These are phyloP conservation scores for rat (Rattus norvegicus) DNA, from an alignment of 2,113 vertebrate species.

Conservation along the genomic window DNA sequence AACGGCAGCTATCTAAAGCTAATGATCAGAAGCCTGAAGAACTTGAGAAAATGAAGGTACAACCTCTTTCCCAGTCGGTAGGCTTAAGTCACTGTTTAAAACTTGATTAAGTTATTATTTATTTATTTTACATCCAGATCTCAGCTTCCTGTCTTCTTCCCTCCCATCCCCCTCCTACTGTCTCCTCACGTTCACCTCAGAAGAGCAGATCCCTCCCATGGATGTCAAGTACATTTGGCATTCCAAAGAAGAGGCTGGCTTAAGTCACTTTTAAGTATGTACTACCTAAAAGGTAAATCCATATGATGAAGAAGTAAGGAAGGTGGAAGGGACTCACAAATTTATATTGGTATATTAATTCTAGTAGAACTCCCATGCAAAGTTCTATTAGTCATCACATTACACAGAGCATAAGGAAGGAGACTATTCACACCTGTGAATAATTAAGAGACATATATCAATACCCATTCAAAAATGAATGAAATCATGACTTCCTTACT, in stretches of 20 bases:
- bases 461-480: background rate
- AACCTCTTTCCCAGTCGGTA: background rate
- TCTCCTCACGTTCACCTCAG: too few relatives aligned
- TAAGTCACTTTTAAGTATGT: background rate
- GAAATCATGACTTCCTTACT: rapidly evolving
- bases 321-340: background rate
- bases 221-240: too few relatives aligned
- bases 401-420: background rate
- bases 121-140: too few relatives aligned
- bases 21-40: background rate
- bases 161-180: too few relatives aligned
- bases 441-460: background rate
- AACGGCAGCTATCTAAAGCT: background rate
- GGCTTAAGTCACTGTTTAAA: background rate
- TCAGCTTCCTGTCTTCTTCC: too few relatives aligned
- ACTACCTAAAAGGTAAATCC: background rate
- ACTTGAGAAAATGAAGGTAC: background rate
- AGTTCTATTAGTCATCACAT: background rate
- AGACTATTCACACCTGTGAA: background rate
- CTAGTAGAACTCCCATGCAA: background rate
- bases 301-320: background rate
- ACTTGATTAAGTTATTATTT: too few relatives aligned
- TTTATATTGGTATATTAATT: background rate
- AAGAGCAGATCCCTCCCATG: too few relatives aligned
- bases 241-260: too few relatives aligned